Percentiles rank a stretch among this genome's conserved stretches.
Conservation (phyloP, 2,888 invertebrate species). For the Drosophila eohydei region DNA sequence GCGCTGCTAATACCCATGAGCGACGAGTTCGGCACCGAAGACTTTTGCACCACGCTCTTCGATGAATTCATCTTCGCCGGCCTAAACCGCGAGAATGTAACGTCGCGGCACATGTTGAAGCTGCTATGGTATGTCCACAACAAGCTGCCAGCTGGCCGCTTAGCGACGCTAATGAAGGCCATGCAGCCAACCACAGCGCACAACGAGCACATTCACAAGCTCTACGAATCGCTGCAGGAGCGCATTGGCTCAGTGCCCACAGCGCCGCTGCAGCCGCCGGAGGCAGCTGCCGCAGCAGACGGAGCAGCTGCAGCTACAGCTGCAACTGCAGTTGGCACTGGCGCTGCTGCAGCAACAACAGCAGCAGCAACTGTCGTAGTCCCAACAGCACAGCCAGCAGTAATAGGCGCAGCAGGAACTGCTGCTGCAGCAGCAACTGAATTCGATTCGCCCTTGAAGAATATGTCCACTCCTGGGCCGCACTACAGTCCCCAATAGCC, state of each 20-base stretch:
- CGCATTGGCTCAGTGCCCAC: constrained; percentile 88
- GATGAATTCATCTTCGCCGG: constrained; percentile 98
- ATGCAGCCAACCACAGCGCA: constrained; percentile 89
- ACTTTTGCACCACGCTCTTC: constrained; percentile 97
- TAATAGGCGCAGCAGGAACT: background rate
- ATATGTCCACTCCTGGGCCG: constrained; percentile 93
- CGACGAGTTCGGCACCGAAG: constrained; percentile 96
- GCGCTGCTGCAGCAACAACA: background rate
- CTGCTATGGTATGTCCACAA: constrained; percentile 94
- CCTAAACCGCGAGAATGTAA: constrained; percentile 94
- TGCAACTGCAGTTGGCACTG: constrained; percentile 81
- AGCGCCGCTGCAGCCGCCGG: constrained; percentile 84
- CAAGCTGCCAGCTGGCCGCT: constrained; percentile 90
- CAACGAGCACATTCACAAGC: constrained; percentile 92
- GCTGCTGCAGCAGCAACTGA: constrained; percentile 86
- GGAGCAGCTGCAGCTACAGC: constrained; percentile 85
- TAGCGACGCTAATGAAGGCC: constrained; percentile 85
- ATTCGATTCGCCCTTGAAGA: constrained; percentile 93
- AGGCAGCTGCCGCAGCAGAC: constrained; percentile 88
- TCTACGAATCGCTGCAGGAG: constrained; percentile 91
- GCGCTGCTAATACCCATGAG: constrained; percentile 93
- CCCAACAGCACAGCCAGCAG: background rate
- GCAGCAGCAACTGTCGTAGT: constrained; percentile 82
- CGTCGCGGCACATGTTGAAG: constrained; percentile 93
- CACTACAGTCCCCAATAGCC: constrained; percentile 84